A percentile compares a stretch with the other conserved stretches of the same genome.
Evolutionary conservation across 2,888 invertebrate species (phyloP).

Genomic region (Brachylomia viminalis): DNA sequence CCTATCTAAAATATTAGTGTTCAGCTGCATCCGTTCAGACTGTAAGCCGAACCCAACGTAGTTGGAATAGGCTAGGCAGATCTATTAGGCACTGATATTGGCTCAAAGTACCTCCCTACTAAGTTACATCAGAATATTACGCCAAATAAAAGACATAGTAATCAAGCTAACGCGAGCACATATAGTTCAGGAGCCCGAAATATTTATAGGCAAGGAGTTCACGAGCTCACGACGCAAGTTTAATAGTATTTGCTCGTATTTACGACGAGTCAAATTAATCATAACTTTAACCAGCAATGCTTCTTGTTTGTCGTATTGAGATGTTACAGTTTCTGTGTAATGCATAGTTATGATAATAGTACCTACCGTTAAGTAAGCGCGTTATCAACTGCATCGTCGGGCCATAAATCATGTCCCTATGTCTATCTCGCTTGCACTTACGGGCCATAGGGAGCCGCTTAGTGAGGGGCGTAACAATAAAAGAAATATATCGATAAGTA

Average conservation of each 20-base stretch:
- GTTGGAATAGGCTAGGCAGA: not conserved
- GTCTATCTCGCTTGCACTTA: too few relatives aligned
- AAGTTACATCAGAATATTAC: not conserved
- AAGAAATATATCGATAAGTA: too few relatives aligned
- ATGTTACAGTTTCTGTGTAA: slow-evolving; percentile 3
- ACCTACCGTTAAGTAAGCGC: too few relatives aligned
- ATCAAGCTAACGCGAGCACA: slow-evolving; percentile 33
- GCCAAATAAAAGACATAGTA: slow-evolving; percentile 30
- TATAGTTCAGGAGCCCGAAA: slow-evolving; percentile 18
- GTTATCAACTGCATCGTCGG: too few relatives aligned
- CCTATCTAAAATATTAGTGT: not conserved
- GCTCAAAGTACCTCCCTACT: not conserved
- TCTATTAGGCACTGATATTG: not conserved
- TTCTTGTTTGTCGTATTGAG: slow-evolving; percentile 28
- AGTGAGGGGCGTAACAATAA: too few relatives aligned
- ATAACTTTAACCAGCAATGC: slow-evolving; percentile 26
- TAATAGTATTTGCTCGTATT: slow-evolving; percentile 38
- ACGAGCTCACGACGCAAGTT: slow-evolving; percentile 39
- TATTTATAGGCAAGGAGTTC: slow-evolving; percentile 35
- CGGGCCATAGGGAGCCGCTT: too few relatives aligned
- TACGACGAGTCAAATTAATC: slow-evolving; percentile 30
- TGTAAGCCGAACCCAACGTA: not conserved
- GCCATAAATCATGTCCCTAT: too few relatives aligned
- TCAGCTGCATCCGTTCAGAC: not conserved
- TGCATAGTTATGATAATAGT: not conserved